Evolutionary conservation across 2,113 vertebrate genomes (phyloP).

Genomic region (Delphinus delphis): DNA sequence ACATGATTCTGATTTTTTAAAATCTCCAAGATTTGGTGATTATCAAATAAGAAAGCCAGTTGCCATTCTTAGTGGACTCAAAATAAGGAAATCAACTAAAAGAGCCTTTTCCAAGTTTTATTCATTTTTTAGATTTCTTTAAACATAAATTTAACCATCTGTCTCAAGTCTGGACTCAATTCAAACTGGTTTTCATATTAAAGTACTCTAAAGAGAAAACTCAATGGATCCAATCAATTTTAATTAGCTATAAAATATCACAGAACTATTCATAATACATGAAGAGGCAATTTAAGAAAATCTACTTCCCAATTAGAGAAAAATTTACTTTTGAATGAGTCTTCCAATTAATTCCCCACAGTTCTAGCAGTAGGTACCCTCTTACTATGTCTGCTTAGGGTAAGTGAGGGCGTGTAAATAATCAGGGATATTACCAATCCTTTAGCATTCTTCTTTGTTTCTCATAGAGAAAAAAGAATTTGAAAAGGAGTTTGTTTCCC

Average conservation of each 20-base stretch:
- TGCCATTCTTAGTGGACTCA: not conserved
- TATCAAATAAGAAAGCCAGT: not conserved
- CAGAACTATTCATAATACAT: conserved; percentile 54
- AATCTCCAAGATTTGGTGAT: not conserved
- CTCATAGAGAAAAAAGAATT: not conserved
- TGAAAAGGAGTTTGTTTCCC: not conserved
- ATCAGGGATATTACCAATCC: not conserved
- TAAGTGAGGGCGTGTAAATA: not conserved
- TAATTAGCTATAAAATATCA: conserved; percentile 64
- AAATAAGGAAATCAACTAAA: conserved; percentile 40
- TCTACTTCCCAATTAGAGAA: conserved; percentile 55
- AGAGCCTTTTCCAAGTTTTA: not conserved
- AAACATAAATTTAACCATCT: conserved; percentile 60
- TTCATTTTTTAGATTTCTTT: conserved; percentile 48
- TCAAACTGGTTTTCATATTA: conserved; percentile 62
- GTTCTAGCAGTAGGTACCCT: not conserved
- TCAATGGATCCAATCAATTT: conserved; percentile 65
- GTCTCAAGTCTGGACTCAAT: conserved; percentile 46
- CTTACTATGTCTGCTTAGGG: not conserved
- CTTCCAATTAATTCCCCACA: not conserved
- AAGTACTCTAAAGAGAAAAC: conserved; percentile 61
- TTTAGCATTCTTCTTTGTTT: conserved; percentile 7
- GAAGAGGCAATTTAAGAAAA: conserved; percentile 65
- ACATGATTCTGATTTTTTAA: not conserved
- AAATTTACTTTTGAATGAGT: conserved; percentile 36